Base-by-base conservation (phyloP, 2,113 vertebrate species). In the Vanacampus margaritifer region DNA sequence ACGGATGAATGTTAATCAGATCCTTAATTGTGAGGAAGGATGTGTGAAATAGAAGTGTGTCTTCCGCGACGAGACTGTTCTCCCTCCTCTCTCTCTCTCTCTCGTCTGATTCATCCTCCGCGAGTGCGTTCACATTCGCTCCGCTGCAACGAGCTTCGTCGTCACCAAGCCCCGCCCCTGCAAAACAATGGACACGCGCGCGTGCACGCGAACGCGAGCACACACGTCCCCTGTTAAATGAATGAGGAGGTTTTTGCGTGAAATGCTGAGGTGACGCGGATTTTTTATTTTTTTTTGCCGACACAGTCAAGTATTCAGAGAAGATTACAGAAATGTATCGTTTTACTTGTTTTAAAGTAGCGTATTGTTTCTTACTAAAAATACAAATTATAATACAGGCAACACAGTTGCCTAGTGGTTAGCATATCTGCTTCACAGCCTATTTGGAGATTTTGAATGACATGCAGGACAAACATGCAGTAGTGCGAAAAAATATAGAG, bases 151-250 rank as follows among this genome's bases (percentile, higher is more conserved):
- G 57, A n/a, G 3, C 36, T 23, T 35, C n/a, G 21, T 77, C 88
- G 89, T 88, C 89, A 89, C 3, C 36, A 79, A 63, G 82, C 84
- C 76, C 78, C 89, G 84, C 88, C 90, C 73, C 53, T 17, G 26
- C 16, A 63, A n/a, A 63, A 28, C 21, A 54, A 56, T 24, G 28
- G 16, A 45, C 19, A 6, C 45, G 26, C 67, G 19, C 65, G 41
- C 61, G 16, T 1, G 16, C 45, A 5, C 16, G 17, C 16, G 5
- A 1, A 36, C 36, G 3, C 28, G 6, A 41, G 10, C 72, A 12
- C 46, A 14, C 45, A 14, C 26, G 5, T 48, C 24, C n/a, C 21
- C 59, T 24, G n/a, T 16, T 13, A 13, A 60, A 13, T 37, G 58
- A n/a, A n/a, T n/a, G 58, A 35, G 28, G 56, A 58, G 2, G 28